Percentiles rank a stretch among this genome's conserved stretches.
These are phyloP conservation scores for Rhynchonycteris naso DNA, from an alignment of 2,797 vertebrate genomes.

Conservation along the genomic window DNA sequence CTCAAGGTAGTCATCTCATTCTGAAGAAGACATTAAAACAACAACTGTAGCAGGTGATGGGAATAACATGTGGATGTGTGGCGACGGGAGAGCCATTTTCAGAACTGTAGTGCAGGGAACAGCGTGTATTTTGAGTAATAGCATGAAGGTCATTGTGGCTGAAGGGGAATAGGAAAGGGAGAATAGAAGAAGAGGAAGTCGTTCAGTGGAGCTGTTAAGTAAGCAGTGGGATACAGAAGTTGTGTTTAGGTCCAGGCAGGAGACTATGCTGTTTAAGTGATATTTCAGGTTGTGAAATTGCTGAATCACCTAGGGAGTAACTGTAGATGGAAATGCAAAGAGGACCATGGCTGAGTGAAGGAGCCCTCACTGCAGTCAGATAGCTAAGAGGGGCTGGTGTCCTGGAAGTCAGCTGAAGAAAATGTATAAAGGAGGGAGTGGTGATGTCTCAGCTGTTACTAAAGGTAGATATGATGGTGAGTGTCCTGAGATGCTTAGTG, in stretches of 20 bases:
- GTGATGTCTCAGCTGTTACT: not conserved
- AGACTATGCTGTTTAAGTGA: not conserved
- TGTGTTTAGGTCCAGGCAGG: not conserved
- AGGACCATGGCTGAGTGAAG: not conserved
- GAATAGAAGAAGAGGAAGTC: not conserved
- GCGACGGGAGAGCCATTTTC: not conserved
- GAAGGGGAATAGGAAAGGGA: not conserved
- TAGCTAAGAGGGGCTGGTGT: not conserved
- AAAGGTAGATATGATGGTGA: not conserved
- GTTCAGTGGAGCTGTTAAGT: not conserved
- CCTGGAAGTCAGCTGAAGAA: not conserved
- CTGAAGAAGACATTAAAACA: not conserved
- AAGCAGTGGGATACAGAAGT: not conserved
- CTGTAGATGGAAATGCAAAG: not conserved
- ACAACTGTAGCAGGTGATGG: not conserved
- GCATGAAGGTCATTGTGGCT: not conserved
- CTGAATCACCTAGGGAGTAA: not conserved
- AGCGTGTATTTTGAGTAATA: not conserved
- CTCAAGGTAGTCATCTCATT: not conserved
- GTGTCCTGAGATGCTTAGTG: not conserved
- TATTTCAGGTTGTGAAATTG: not conserved
- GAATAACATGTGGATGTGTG: not conserved
- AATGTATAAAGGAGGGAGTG: not conserved
- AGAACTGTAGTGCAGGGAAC: not conserved
- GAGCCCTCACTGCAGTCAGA: not conserved